Evolutionary conservation across 2,797 vertebrate species (phyloP).

Genomic region (Psittacula echo): DNA sequence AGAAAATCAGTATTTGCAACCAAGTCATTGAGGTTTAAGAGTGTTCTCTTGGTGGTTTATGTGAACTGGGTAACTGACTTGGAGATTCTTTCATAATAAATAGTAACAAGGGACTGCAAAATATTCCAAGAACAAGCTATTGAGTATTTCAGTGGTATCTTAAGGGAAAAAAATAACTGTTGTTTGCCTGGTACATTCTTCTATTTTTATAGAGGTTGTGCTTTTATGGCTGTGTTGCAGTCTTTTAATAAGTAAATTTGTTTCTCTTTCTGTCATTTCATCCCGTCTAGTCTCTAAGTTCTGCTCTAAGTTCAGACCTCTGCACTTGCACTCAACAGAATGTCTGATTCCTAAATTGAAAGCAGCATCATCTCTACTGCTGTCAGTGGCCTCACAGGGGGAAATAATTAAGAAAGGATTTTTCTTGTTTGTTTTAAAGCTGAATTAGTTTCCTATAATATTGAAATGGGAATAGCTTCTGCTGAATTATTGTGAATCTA

Average conservation of each 20-base stretch:
- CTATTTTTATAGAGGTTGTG: neutral
- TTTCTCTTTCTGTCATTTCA: neutral
- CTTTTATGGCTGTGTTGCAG: neutral
- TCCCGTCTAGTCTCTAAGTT: neutral
- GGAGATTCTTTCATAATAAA: neutral
- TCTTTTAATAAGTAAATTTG: neutral
- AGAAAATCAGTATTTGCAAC: neutral
- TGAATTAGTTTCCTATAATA: neutral
- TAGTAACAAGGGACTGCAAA: neutral
- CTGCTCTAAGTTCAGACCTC: neutral
- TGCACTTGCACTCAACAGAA: neutral
- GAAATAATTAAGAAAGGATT: neutral
- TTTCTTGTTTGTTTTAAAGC: neutral
- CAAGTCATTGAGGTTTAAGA: neutral
- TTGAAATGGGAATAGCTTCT: neutral
- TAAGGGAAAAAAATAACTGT: neutral
- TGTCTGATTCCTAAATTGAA: neutral
- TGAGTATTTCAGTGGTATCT: neutral
- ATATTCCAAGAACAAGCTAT: neutral
- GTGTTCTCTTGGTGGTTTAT: neutral
- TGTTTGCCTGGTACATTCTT: neutral
- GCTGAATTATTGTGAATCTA: neutral
- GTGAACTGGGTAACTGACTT: neutral
- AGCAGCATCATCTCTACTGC: neutral
- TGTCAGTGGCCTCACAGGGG: neutral